phyloP scores from a whole-genome alignment of 2,797 vertebrate species.

The Cirrhinus molitorella region DNA sequence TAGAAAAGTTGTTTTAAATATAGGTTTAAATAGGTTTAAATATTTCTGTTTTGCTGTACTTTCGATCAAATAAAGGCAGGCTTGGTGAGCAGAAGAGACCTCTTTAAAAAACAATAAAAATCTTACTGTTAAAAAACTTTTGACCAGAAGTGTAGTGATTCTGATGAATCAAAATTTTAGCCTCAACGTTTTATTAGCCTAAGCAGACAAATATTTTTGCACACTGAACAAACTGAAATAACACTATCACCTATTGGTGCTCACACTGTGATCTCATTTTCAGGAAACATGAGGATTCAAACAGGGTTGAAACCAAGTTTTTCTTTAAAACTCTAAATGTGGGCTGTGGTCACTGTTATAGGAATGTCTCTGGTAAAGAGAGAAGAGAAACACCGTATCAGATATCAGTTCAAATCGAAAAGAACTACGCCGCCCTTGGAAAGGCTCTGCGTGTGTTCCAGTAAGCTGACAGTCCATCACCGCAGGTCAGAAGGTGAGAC shows the following conservation, averaged over 20 bases:
- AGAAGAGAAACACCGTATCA: slow-evolving; percentile 59
- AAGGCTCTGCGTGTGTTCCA: slow-evolving; percentile 54
- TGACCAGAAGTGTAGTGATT: no score
- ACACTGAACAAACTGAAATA: not conserved
- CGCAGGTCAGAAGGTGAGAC: slow-evolving; percentile 57
- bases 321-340: slow-evolving; percentile 62
- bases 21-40: no score
- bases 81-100: no score
- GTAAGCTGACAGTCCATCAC: slow-evolving; percentile 56
- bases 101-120: no score
- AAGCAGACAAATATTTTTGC: not conserved
- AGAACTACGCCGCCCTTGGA: slow-evolving; percentile 39
- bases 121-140: no score
- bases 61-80: no score
- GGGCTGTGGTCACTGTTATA: slow-evolving; percentile 60
- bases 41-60: no score
- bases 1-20: no score
- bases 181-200: not conserved
- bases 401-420: slow-evolving; percentile 59
- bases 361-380: slow-evolving; percentile 59
- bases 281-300: slow-evolving; percentile 52
- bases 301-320: slow-evolving; percentile 57
- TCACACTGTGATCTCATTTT: slow-evolving; percentile 53
- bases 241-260: slow-evolving; percentile 11
- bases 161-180: no score